These are phyloP conservation scores for Seira musarum DNA, from an alignment of 2,888 invertebrate genomes.

Conservation along the genomic window DNA sequence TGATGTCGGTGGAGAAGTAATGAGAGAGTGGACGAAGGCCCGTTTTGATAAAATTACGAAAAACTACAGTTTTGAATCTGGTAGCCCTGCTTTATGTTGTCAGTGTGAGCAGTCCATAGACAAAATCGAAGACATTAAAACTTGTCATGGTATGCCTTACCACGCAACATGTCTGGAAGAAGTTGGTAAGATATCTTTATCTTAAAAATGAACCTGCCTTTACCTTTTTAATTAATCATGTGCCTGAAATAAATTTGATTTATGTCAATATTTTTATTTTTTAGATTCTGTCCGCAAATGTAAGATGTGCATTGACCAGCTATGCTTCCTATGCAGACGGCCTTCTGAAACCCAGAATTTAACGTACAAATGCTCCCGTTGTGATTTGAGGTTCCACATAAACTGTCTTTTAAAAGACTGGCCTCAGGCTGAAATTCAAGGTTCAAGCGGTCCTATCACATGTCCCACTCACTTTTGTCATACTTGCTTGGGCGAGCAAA, in stretches of 20 bases:
- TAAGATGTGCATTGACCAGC: constrained; percentile 48
- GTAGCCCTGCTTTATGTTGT: constrained; percentile 21
- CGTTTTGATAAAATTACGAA: constrained; percentile 46
- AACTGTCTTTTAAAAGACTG: constrained; percentile 58
- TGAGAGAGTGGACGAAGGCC: constrained; percentile 56
- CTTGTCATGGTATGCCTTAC: constrained; percentile 64
- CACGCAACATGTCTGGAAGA: constrained; percentile 56
- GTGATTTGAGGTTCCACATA: constrained; percentile 63
- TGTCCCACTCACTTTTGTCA: constrained; percentile 68
- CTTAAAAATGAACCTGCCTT: no score
- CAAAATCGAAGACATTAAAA: constrained; percentile 4
- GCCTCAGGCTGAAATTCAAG: constrained; percentile 66
- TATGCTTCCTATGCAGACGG: constrained; percentile 61
- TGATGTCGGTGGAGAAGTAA: constrained; percentile 35
- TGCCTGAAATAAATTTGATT: not conserved
- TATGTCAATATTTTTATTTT: not conserved
- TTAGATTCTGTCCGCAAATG: constrained; percentile 43
- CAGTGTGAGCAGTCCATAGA: constrained; percentile 37
- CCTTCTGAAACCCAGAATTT: constrained; percentile 5
- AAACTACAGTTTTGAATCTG: constrained; percentile 50
- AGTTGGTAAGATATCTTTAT: constrained; percentile 34
- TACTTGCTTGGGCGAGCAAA: constrained; percentile 65
- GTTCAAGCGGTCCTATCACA: constrained; percentile 59
- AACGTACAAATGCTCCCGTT: constrained; percentile 60
- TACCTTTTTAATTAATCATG: no score